phyloP scores from a whole-genome alignment of 2,888 invertebrate species.

The Heteropelma amictum region DNA sequence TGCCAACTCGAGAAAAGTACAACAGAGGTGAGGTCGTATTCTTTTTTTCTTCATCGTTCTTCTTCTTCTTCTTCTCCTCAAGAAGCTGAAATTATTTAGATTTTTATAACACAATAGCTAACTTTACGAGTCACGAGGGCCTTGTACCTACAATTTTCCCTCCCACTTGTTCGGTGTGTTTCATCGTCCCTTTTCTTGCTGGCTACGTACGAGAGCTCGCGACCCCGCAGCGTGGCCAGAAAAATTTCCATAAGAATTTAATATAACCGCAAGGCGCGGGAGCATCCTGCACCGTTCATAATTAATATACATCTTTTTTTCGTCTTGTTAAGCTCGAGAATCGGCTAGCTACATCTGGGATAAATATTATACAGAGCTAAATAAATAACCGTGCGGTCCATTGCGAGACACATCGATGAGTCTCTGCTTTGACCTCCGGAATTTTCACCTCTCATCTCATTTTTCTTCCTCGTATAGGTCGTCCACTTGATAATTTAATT shows the following conservation, averaged over 20 bases:
- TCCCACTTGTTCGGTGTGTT: background rate
- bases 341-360: constrained; percentile 19
- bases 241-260: constrained; percentile 78
- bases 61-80: constrained; percentile 27
- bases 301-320: constrained; percentile 76
- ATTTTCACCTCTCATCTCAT: too few relatives aligned
- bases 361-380: constrained; percentile 7
- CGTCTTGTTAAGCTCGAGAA: constrained; percentile 65
- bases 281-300: constrained; percentile 59
- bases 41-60: background rate
- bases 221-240: constrained; percentile 43
- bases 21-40: constrained; percentile 25
- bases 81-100: constrained; percentile 76
- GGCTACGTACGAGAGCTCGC: constrained; percentile 2
- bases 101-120: constrained; percentile 76
- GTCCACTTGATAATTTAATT: too few relatives aligned
- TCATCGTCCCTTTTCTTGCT: constrained; percentile 6
- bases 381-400: background rate
- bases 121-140: constrained; percentile 71
- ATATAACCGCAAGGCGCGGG: constrained; percentile 75
- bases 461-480: too few relatives aligned
- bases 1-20: constrained; percentile 38
- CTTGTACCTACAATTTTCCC: constrained; percentile 41
- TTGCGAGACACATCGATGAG: too few relatives aligned
- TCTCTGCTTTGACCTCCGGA: too few relatives aligned